Conservation (phyloP, 2,113 vertebrate species). For the Thalassoma bifasciatum region DNA sequence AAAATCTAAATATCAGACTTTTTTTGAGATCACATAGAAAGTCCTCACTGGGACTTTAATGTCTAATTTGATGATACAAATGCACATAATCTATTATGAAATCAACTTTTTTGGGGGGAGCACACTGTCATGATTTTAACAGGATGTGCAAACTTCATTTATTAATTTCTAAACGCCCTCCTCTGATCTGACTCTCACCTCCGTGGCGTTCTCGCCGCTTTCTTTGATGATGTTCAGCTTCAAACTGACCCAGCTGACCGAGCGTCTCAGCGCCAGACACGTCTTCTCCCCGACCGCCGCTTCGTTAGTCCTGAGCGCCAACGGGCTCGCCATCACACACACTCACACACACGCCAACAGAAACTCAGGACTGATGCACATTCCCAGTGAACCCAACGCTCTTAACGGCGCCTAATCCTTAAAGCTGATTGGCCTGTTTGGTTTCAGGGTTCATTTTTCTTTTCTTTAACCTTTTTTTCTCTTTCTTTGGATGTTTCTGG, state of each 20-base stretch:
- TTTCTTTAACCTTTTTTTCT: background rate
- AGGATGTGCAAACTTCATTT: too few relatives aligned
- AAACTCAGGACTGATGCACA: background rate
- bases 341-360: background rate
- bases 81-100: too few relatives aligned
- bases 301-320: constrained; percentile 15
- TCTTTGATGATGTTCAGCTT: constrained; percentile 66
- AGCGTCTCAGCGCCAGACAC: constrained; percentile 55
- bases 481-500: background rate
- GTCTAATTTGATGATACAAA: too few relatives aligned
- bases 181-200: constrained; percentile 32
- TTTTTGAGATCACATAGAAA: too few relatives aligned
- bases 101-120: too few relatives aligned
- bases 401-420: constrained; percentile 58
- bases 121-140: too few relatives aligned
- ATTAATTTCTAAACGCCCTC: too few relatives aligned
- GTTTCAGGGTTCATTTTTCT: constrained; percentile 8
- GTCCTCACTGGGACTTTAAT: too few relatives aligned
- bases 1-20: too few relatives aligned
- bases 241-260: constrained; percentile 61
- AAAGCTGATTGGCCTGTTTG: constrained; percentile 46
- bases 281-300: constrained; percentile 28
- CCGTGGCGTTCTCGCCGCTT: constrained; percentile 25
- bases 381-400: constrained; percentile 4
- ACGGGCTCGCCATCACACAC: constrained; percentile 38